Evolutionary conservation across 2,113 vertebrate genomes (phyloP).

Genomic region (Centropus unirufus): DNA sequence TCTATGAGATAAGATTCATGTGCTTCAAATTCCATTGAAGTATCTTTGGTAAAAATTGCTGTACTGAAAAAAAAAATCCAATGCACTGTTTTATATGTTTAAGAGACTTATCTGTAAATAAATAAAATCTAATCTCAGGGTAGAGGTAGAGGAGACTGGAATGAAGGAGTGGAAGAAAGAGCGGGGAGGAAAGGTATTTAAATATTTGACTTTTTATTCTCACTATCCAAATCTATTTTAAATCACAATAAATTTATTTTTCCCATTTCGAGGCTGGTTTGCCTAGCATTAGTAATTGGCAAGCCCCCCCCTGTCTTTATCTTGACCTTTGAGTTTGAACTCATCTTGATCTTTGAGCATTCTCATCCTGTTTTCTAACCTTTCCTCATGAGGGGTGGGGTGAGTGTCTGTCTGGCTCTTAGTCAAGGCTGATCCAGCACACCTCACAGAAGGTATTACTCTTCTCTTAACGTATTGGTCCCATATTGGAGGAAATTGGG

Average conservation of each 20-base stretch:
- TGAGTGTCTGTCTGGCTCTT: neutral
- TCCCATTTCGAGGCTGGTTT: neutral
- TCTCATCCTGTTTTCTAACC: neutral
- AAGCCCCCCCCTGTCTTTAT: neutral
- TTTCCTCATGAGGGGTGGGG: rapidly evolving
- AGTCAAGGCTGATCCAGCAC: neutral
- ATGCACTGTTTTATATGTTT: neutral
- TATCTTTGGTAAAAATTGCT: neutral
- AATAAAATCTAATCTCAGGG: neutral
- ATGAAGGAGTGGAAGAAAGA: neutral
- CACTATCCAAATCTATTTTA: neutral
- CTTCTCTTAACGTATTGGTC: neutral
- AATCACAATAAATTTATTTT: neutral
- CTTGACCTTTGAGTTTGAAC: neutral
- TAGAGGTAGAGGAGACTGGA: neutral
- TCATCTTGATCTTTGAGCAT: neutral
- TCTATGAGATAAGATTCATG: neutral
- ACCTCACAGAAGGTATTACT: neutral
- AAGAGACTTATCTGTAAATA: neutral
- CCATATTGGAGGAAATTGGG: neutral
- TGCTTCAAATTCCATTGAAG: neutral
- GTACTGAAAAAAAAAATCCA: neutral
- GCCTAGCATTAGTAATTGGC: neutral
- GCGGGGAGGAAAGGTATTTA: neutral
- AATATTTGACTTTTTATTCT: neutral